phyloP scores from a whole-genome alignment of 2,797 vertebrate genomes.

The Micrastur ruficollis region DNA sequence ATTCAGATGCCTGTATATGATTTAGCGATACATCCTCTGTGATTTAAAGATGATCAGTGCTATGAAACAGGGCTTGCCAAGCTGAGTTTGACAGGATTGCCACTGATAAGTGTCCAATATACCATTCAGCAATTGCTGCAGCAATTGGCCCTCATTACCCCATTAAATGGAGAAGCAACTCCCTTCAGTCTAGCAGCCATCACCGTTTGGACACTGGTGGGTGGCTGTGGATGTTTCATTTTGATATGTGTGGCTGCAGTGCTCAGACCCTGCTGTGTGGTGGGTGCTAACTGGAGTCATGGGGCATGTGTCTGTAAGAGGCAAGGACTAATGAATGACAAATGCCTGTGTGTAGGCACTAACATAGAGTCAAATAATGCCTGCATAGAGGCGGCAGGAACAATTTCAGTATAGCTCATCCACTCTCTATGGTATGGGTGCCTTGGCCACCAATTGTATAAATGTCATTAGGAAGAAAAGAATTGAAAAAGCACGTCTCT shows the following conservation, averaged over 20 bases:
- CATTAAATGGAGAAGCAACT: neutral
- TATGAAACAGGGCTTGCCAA: neutral
- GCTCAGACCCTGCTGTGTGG: neutral
- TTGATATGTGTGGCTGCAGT: neutral
- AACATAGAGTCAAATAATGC: neutral
- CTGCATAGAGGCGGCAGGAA: neutral
- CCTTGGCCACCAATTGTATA: neutral
- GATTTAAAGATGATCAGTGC: neutral
- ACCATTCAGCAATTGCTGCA: neutral
- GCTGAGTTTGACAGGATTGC: neutral
- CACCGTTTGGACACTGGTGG: neutral
- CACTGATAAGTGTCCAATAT: neutral
- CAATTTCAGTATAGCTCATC: neutral
- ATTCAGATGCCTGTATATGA: neutral
- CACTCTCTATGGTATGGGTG: neutral
- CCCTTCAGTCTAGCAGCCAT: neutral
- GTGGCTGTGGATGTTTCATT: neutral
- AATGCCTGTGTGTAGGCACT: neutral
- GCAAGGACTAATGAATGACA: neutral
- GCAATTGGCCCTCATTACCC: neutral
- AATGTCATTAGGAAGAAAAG: neutral
- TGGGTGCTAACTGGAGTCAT: neutral
- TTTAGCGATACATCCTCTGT: neutral
- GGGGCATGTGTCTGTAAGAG: neutral
- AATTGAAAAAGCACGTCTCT: neutral